These are phyloP conservation scores for Plectropomus leopardus DNA, from an alignment of 2,113 vertebrate species.

Conservation along the genomic window DNA sequence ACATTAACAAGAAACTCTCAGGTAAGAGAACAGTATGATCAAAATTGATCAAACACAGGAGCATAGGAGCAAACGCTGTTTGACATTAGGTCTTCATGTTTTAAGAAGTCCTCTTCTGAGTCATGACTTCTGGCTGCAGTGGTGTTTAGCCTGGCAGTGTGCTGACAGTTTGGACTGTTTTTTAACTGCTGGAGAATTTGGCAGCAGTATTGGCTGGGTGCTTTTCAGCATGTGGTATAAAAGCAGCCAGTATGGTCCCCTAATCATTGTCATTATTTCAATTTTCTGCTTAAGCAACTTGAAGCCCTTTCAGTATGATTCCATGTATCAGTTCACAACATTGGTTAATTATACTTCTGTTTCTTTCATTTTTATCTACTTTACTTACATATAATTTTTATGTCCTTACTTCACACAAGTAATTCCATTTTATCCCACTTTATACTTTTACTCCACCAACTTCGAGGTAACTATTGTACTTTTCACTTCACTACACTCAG, in stretches of 20 bases:
- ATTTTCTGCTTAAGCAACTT: not conserved
- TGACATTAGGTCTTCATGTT: not conserved
- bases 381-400: not conserved
- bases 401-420: not conserved
- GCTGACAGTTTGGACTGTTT: constrained; percentile 23
- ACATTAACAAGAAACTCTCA: constrained; percentile 41
- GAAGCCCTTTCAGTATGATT: not conserved
- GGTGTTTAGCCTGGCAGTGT: constrained; percentile 36
- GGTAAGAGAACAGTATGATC: constrained; percentile 71
- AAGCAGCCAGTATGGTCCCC: constrained; percentile 1
- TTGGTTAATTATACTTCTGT: not conserved
- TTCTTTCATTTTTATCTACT: not conserved
- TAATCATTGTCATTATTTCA: constrained; percentile 8
- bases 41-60: not conserved
- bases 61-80: not conserved
- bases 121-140: constrained; percentile 35
- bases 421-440: not conserved
- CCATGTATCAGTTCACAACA: not conserved
- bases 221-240: constrained; percentile 8
- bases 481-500: not conserved
- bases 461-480: not conserved
- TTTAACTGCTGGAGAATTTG: constrained; percentile 29
- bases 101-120: constrained; percentile 11
- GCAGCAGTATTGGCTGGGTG: not conserved
- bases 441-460: too few relatives aligned